These are phyloP conservation scores for Lytechinus pictus DNA, from an alignment of 35 echinoderm and acorn worm species.

Conservation along the genomic window DNA sequence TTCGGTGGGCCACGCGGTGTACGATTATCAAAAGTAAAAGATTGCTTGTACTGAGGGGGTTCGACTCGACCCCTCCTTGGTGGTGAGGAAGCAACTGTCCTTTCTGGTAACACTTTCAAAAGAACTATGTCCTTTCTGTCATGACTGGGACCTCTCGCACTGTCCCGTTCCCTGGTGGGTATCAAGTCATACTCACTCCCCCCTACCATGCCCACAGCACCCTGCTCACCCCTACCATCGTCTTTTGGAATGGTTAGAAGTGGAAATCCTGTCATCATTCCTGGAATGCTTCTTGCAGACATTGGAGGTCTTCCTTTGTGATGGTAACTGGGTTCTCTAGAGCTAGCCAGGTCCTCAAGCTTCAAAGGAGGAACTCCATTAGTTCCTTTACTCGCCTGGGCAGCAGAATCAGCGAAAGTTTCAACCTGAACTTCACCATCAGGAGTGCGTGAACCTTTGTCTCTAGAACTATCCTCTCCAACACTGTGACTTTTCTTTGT, in stretches of 20 bases:
- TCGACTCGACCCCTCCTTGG: not conserved
- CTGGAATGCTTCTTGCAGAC: not conserved
- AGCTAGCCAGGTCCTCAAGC: constrained; percentile 7
- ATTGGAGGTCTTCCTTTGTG: not conserved
- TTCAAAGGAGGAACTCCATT: not conserved
- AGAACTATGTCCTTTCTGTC: not conserved
- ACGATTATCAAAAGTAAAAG: constrained; percentile 14
- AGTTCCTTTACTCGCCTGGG: not conserved
- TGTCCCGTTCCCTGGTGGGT: constrained; percentile 37
- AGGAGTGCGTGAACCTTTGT: not conserved
- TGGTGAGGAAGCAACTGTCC: not conserved
- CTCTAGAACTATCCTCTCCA: not conserved
- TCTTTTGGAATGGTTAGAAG: constrained; percentile 26
- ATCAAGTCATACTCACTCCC: constrained; percentile 37
- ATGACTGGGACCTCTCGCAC: not conserved
- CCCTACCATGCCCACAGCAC: not conserved
- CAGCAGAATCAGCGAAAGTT: not conserved
- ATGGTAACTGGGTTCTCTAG: not conserved
- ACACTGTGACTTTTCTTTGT: not conserved
- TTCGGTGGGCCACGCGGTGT: not conserved
- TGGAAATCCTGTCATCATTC: constrained; percentile 23
- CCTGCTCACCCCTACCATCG: not conserved
- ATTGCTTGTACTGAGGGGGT: constrained; percentile 48
- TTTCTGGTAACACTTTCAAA: not conserved
- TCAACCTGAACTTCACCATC: not conserved